Base-by-base conservation (phyloP, 2,113 vertebrate genomes). In the Notothenia coriiceps region DNA sequence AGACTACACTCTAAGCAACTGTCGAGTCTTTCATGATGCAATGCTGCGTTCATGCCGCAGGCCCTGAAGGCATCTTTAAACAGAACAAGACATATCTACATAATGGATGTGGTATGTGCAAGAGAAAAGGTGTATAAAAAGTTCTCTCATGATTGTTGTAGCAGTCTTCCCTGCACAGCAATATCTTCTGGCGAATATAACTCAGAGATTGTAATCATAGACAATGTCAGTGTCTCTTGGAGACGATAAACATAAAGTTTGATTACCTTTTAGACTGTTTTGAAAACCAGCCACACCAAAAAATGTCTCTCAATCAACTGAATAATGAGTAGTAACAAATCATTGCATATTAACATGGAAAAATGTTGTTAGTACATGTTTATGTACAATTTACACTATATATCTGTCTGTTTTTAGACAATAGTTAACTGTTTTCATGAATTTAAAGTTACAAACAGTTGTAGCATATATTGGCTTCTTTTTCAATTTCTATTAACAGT, bases 21-120 rank as follows among this genome's bases (percentile, higher is more conserved):
- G 72, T 78, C 80, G 79, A 71, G 46, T 25, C 76, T 86, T 85
- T 91, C 84, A 88, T 91, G 85, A 87, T 87, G 88, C 86, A 91
- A 90, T 72, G 75, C 71, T 80, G 51, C 17, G 62, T 71, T 86
- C 72, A 78, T 43, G 67, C 78, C 65, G 72, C 55, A 46, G 44
- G 20, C 33, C 86, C 85, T 13, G 29, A 15, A 72, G 85, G 83
- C 72, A 82, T 54, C 76, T 79, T 83, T 79, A 74, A 85, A 90
- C 77, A 74, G 71, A 84, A 65, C 78, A 75, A 70, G 33, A 72
- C 61, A 51, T 65, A 64, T 86, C 84, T 78, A 65, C 72, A 61
- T 40, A 78, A 74, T 59, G 61, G 54, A 74, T 73, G 17, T 46
- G 35, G 18, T 76, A 70, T 84, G 61, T 82, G 71, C 69, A 4